Percentiles rank a stretch among this genome's conserved stretches.
phyloP scores from a whole-genome alignment of 2,888 invertebrate genomes.

The Hedychridium roseum region DNA sequence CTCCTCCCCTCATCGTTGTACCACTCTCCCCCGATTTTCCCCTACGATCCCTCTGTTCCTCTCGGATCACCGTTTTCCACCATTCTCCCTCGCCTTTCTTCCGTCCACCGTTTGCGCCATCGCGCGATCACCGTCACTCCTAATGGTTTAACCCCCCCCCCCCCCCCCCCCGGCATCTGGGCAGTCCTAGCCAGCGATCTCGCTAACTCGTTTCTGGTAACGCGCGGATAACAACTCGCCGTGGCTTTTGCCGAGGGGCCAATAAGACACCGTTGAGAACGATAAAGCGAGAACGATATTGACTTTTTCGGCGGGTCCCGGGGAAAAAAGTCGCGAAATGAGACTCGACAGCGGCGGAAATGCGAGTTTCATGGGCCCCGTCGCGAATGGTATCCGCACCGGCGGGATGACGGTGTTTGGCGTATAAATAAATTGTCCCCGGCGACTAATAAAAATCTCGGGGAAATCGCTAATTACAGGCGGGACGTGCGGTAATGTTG shows the following conservation, averaged over 20 bases:
- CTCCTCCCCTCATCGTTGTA: conserved; percentile 19
- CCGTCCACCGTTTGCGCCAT: background rate
- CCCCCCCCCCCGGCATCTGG: no score
- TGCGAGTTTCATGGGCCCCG: background rate
- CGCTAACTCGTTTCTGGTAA: no score
- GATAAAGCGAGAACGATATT: conserved; percentile 2
- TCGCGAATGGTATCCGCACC: no score
- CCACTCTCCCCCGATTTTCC: conserved; percentile 7
- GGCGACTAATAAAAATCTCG: no score
- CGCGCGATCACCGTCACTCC: no score
- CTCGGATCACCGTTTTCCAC: conserved; percentile 6
- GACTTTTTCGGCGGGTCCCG: background rate
- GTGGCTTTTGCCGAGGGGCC: conserved; percentile 23
- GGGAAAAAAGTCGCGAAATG: conserved; percentile 3
- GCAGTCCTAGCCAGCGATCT: no score
- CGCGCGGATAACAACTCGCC: no score
- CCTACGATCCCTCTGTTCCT: background rate
- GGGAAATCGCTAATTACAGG: no score
- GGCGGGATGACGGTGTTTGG: no score
- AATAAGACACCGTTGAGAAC: conserved; percentile 18
- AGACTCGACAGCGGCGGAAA: background rate
- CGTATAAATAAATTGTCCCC: no score
- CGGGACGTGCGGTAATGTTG: no score
- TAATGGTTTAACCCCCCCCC: no score
- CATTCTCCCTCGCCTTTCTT: conserved; percentile 4